Evolutionary conservation across 2,888 invertebrate genomes (phyloP), one percentile per base, ranked within the genome.

Genomic region (Lepidochrysops patricia): DNA sequence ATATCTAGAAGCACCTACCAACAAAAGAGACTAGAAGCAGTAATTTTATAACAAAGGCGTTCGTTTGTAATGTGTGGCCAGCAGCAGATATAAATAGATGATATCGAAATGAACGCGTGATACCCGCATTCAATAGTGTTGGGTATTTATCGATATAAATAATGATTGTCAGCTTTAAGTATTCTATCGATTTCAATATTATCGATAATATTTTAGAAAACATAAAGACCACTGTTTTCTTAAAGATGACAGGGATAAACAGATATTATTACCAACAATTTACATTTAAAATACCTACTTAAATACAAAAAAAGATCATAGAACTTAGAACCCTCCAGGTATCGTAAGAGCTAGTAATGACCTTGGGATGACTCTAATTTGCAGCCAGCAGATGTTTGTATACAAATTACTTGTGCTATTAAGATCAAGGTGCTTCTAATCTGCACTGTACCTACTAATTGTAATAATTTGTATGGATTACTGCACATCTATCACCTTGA

Each of bases 51-150:
- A 76, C 71, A 73, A 69, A 74, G 35, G 68, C 70, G 70, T 74
- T 73, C 73, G 69, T 67, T 73, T 72, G 74, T 75, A 69, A 75
- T 74, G 69, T 72, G 73, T 72, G 65, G 71, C 70, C 66, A 54
- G 70, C 61, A 69, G 67, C 60, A 63, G 73, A 73, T 79, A 82
- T 78, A 80, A 81, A 80, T 80, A 82, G 79, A 78, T 72, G 69
- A 69, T 76, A 77, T 75, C 75, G 69, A 70, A 71, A 71, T 72
- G 72, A 72, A 73, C 76, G 76, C 72, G 73, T 77, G 64, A 73
- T 61, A 70, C 74, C 74, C 72, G 72, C 73, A 73, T 74, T 68
- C 65, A 57, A 0, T 62, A 67, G 65, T 52, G 66, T 62, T 62
- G 66, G 48, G 49, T 13, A 34, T 19, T 15, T 61, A 63, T 62